Percentiles rank a stretch among this genome's conserved stretches.
These are phyloP conservation scores for Exephanes ischioxanthus DNA, from an alignment of 2,888 invertebrate genomes.

Conservation along the genomic window DNA sequence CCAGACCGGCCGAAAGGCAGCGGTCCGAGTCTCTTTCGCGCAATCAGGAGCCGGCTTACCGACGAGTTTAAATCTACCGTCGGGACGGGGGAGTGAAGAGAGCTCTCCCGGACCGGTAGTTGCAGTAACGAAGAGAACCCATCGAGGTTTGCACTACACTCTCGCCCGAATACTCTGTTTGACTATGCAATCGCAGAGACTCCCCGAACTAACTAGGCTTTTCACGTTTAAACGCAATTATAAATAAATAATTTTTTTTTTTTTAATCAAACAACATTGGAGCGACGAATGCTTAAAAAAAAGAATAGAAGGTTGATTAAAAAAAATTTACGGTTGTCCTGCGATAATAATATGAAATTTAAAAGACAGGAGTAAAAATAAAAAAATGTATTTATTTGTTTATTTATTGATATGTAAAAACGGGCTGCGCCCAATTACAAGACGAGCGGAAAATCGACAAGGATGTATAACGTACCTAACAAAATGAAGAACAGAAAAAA, in stretches of 20 bases:
- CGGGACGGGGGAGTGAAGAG: neutral
- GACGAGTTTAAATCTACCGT: constrained; percentile 29
- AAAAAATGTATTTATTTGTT: no score
- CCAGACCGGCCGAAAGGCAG: constrained; percentile 28
- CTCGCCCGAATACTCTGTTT: constrained; percentile 38
- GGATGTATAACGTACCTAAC: no score
- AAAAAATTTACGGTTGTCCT: no score
- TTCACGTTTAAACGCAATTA: constrained; percentile 38
- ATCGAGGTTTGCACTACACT: constrained; percentile 47
- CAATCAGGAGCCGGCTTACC: constrained; percentile 48
- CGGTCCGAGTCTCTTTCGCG: constrained; percentile 26
- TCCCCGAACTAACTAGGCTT: constrained; percentile 8
- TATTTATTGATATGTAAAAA: no score
- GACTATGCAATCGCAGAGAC: constrained; percentile 37
- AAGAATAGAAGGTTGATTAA: no score
- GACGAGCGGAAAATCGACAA: no score
- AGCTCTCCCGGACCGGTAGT: constrained; percentile 26
- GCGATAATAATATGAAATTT: neutral
- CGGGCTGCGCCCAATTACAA: no score
- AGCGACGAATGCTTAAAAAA: neutral
- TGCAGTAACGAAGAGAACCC: constrained; percentile 45
- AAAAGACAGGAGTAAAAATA: neutral
- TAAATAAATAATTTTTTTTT: neutral
- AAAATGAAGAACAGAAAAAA: no score
- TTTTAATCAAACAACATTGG: neutral